These are phyloP conservation scores for Diglossa brunneiventris DNA, from an alignment of 2,113 vertebrate species.

Conservation along the genomic window DNA sequence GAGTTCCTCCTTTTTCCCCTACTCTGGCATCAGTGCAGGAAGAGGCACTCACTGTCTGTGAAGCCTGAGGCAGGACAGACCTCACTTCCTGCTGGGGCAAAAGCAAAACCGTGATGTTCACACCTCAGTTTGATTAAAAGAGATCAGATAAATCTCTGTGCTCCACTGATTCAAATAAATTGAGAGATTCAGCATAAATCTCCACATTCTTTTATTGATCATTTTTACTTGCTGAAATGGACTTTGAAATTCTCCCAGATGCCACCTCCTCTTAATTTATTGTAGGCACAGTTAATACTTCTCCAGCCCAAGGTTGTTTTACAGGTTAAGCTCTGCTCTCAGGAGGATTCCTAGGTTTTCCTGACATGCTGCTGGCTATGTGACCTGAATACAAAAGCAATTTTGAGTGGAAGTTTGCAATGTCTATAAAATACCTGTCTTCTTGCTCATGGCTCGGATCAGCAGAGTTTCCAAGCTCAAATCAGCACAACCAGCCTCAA, in stretches of 20 bases:
- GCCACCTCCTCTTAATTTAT: constrained; percentile 23
- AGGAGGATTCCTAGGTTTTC: constrained; percentile 10
- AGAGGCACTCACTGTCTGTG: rapidly evolving
- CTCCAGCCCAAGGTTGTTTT: constrained; percentile 31
- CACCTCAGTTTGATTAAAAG: not conserved
- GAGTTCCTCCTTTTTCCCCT: not conserved
- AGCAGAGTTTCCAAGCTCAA: not conserved
- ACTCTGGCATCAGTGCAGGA: not conserved
- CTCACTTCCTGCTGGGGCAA: not conserved
- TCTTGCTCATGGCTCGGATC: not conserved
- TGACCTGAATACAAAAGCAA: constrained; percentile 26
- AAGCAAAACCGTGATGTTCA: not conserved
- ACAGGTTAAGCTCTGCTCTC: constrained; percentile 42
- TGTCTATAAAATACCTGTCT: not conserved
- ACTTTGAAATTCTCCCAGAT: constrained; percentile 15
- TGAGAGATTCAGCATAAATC: not conserved
- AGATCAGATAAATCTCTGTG: not conserved
- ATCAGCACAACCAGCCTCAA: not conserved
- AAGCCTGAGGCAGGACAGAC: not conserved
- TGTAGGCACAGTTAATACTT: constrained; percentile 49
- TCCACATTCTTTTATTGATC: not conserved
- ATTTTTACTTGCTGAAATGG: not conserved
- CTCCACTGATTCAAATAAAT: not conserved
- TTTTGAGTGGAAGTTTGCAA: not conserved
- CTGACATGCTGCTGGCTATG: not conserved